Conservation (phyloP, 1,140 invertebrate species). For the Aphelenchoides fujianensis region DNA sequence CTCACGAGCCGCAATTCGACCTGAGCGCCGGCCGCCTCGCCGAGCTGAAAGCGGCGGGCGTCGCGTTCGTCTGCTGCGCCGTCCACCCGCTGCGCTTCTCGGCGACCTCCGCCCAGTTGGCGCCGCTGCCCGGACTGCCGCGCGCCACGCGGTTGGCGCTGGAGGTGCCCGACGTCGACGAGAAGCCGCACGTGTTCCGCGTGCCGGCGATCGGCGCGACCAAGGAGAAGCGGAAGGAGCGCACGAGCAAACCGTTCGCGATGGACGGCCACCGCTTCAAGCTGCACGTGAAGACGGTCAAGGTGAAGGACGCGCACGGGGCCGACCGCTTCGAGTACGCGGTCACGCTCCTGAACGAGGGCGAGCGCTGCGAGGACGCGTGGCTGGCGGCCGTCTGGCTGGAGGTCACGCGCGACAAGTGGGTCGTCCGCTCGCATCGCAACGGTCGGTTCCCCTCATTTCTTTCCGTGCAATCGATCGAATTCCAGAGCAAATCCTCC, state of each 20-base stretch:
- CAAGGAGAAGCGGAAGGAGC: neutral
- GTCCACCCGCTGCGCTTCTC: neutral
- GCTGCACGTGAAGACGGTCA: neutral
- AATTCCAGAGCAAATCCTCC: neutral
- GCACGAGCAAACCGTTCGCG: neutral
- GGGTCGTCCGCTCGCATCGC: neutral
- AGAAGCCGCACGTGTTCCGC: neutral
- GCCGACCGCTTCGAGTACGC: neutral
- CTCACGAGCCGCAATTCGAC: neutral
- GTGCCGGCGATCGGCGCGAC: neutral
- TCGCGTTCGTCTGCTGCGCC: neutral
- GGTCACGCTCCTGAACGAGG: neutral
- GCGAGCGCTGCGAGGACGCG: neutral
- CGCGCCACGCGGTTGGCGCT: neutral
- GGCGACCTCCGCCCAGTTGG: neutral
- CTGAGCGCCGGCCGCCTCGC: neutral
- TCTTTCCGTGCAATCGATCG: neutral
- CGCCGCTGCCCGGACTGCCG: neutral
- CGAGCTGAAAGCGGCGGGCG: neutral
- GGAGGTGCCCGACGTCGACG: neutral
- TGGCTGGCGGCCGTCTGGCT: neutral
- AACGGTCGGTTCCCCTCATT: neutral
- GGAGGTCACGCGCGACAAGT: neutral
- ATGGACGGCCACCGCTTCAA: neutral
- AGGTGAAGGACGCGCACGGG: neutral